These are phyloP conservation scores for Neuroterus valhalla DNA, from an alignment of 1,140 invertebrate genomes.

Conservation along the genomic window DNA sequence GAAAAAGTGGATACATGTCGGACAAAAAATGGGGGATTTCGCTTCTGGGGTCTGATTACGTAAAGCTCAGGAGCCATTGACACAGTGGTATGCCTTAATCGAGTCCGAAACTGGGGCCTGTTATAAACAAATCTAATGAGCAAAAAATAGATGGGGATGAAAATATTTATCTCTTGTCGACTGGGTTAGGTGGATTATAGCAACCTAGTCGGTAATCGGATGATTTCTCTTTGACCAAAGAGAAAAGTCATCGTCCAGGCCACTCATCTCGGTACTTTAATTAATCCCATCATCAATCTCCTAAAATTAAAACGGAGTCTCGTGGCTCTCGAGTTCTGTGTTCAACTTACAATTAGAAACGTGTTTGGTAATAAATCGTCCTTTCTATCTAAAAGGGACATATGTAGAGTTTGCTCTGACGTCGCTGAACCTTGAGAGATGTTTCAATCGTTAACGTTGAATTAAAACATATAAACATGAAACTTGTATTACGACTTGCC, in stretches of 20 bases:
- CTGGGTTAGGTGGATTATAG: neutral
- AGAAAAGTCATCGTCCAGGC: constrained; percentile 20
- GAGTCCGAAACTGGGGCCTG: no score
- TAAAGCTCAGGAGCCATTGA: no score
- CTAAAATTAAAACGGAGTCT: constrained; percentile 41
- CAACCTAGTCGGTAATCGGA: neutral
- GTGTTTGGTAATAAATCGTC: constrained; percentile 27
- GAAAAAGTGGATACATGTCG: no score
- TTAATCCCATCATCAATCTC: constrained; percentile 61
- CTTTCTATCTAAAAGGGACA: neutral
- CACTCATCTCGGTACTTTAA: constrained; percentile 47
- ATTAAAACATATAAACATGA: constrained; percentile 70
- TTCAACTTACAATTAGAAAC: constrained; percentile 24
- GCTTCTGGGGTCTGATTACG: no score
- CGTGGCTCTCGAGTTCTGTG: neutral
- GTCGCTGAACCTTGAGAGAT: constrained; percentile 36
- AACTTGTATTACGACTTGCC: constrained; percentile 51
- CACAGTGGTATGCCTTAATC: no score
- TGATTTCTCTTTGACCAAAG: constrained; percentile 8
- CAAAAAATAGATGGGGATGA: no score
- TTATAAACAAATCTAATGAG: no score
- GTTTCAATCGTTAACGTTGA: constrained; percentile 60
- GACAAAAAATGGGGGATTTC: no score
- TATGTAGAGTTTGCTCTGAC: neutral
- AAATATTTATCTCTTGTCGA: neutral